Base-by-base conservation (phyloP, 2,888 invertebrate genomes). In the Abrostola tripartita region DNA sequence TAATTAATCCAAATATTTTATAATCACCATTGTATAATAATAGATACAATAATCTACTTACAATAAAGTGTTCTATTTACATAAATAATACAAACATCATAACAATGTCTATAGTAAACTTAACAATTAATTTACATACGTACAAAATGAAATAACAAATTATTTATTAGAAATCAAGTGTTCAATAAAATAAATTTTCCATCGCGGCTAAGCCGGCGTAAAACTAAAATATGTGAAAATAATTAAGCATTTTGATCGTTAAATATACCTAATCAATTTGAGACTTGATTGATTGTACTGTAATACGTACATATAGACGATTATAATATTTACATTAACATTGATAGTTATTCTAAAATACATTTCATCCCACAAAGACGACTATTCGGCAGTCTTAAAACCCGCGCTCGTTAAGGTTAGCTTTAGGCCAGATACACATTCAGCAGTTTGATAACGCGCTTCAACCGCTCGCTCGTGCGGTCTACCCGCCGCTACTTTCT, bases 41-140 rank as follows among this genome's bases (percentile, higher is more conserved):
- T 83, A 85, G 76, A 81, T 90, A 88, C 85, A 89, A 88, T 90
- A 88, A 71, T 85, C 86, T 90, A 92, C 88, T 89, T 91, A 90
- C 51, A 85, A 61, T 80, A 81, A 47, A 82, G 55, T 61, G 67
- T 81, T 76, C 81, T 94, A 93, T 94, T 87, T 93, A 94, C 93
- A 94, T 87, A 90, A 91, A 92, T 92, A 93, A 91, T 93, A 93
- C 91, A 93, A 91, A 93, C 89, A 90, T 90, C 83, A 82, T 81
- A 94, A 94, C 93, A 90, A 92, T 91, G 89, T 89, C 85, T 75
- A 85, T 81, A 86, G 76, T 87, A 93, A 93, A 93, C 93, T 92
- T 93, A 94, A 94, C 94, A 93, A 83, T 79, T 71, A 90, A 88
- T 90, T 87, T 92, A 91, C 89, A 92, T 87, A 88, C 76, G 76